Percentiles rank a stretch among this genome's conserved stretches.
phyloP scores from a whole-genome alignment of 2,888 invertebrate genomes.

The Leptinotarsa rubiginosa region DNA sequence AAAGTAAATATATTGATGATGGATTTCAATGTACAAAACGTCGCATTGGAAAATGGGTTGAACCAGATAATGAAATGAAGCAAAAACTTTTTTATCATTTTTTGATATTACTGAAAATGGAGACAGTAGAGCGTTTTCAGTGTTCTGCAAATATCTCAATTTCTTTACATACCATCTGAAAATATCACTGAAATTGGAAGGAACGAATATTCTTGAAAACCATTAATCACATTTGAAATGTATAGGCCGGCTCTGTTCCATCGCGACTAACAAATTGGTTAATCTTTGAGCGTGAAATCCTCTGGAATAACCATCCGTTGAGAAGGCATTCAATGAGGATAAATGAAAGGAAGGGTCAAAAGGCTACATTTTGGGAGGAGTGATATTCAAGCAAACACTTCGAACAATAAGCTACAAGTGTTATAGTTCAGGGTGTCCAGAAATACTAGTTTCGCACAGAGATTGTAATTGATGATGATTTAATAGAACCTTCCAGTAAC shows the following conservation, averaged over 20 bases:
- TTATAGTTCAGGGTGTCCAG: neutral
- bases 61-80: no score
- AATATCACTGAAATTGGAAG: no score
- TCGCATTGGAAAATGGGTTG: no score
- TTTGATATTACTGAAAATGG: no score
- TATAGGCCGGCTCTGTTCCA: neutral
- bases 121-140: no score
- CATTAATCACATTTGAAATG: neutral
- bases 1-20: no score
- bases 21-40: no score
- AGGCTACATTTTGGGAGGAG: neutral
- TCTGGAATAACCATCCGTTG: neutral
- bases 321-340: slow-evolving; percentile 3
- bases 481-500: neutral
- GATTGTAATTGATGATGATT: slow-evolving; percentile 5
- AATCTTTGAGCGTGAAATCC: neutral
- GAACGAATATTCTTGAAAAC: no score
- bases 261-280: neutral
- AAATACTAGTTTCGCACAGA: neutral
- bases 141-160: no score
- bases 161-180: no score
- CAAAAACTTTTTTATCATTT: no score
- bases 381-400: neutral
- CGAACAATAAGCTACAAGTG: neutral
- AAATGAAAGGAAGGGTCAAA: neutral